Percentiles rank a stretch among this genome's conserved stretches.
These are phyloP conservation scores for Sturnus vulgaris DNA, from an alignment of 2,113 vertebrate species.

Conservation along the genomic window DNA sequence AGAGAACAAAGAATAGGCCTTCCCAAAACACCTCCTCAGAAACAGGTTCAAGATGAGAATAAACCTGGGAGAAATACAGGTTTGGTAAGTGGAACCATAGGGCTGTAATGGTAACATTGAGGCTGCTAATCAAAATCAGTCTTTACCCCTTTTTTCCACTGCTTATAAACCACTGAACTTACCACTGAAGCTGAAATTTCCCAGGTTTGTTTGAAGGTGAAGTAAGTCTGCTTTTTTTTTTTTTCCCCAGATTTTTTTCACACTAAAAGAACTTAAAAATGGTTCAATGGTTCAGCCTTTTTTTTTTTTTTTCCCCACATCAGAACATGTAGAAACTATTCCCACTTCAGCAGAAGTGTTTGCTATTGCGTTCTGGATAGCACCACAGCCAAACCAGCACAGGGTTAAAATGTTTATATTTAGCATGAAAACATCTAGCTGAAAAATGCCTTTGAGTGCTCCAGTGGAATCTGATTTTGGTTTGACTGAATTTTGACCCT, in stretches of 20 bases:
- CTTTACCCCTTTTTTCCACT: not conserved
- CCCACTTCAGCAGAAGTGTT: not conserved
- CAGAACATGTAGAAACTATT: not conserved
- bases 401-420: slow-evolving; percentile 35
- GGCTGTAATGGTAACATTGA: not conserved
- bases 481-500: slow-evolving; percentile 43
- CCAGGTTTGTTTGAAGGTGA: not conserved
- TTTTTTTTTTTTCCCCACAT: not conserved
- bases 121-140: not conserved
- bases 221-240: not conserved
- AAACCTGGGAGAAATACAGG: not conserved
- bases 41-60: not conserved
- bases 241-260: not conserved
- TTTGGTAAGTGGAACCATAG: not conserved
- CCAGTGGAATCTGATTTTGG: slow-evolving; percentile 11
- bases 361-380: not conserved
- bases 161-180: not conserved
- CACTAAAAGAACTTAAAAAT: not conserved
- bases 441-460: slow-evolving; percentile 44
- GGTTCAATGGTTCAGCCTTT: not conserved
- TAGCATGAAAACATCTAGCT: slow-evolving; percentile 3
- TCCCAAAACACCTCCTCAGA: not conserved
- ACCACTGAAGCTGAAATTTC: not conserved
- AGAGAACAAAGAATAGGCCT: not conserved
- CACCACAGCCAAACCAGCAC: not conserved